Percentiles rank a stretch among this genome's conserved stretches.
phyloP scores from a whole-genome alignment of 2,888 invertebrate species.

The Drosophila setosimentum region DNA sequence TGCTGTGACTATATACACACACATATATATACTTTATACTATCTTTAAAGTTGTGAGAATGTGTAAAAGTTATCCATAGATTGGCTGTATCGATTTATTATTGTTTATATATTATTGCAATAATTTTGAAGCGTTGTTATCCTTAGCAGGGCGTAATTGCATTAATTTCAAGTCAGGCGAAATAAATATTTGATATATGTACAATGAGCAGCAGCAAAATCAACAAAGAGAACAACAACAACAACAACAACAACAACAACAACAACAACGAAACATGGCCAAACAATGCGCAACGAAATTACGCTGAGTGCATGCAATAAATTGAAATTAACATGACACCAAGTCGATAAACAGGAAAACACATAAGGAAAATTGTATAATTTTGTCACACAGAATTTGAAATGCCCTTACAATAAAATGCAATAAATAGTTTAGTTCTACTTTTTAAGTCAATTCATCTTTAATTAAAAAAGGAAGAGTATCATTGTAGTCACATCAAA shows the following conservation, averaged over 20 bases:
- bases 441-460: not conserved
- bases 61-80: too few species aligned
- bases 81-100: not conserved
- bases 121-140: slow-evolving; percentile 6
- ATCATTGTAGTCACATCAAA: not conserved
- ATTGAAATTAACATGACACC: slow-evolving; percentile 59
- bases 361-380: not conserved
- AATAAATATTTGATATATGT: slow-evolving; percentile 43
- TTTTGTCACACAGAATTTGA: too few species aligned
- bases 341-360: slow-evolving; percentile 17
- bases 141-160: slow-evolving; percentile 30
- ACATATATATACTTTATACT: too few species aligned
- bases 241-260: not conserved
- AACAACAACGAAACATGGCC: slow-evolving; percentile 15
- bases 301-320: slow-evolving; percentile 51
- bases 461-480: not conserved
- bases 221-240: not conserved
- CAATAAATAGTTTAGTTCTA: not conserved
- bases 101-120: too few species aligned
- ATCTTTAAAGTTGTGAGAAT: too few species aligned
- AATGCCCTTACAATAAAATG: not conserved
- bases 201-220: not conserved
- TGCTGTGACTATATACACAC: too few species aligned
- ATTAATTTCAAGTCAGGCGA: slow-evolving; percentile 29
- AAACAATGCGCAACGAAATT: slow-evolving; percentile 34